phyloP scores from a whole-genome alignment of 2,113 vertebrate genomes.

The Lamprotornis superbus region DNA sequence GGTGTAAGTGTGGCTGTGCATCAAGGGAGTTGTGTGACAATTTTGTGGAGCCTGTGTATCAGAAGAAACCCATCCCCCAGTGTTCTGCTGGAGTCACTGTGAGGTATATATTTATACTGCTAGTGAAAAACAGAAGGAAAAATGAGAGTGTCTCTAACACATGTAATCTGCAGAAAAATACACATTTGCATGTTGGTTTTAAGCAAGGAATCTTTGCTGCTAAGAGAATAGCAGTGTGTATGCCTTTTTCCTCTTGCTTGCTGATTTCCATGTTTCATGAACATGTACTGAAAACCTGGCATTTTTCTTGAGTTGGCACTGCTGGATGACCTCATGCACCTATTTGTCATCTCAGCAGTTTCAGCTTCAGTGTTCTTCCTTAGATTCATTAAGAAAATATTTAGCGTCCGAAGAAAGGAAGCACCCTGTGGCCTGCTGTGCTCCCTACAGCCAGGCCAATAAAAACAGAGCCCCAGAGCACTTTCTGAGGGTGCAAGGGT shows the following conservation, averaged over 20 bases:
- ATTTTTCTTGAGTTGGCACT: neutral
- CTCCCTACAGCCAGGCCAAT: neutral
- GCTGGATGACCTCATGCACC: neutral
- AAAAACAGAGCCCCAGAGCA: neutral
- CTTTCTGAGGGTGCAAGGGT: neutral
- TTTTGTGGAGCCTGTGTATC: neutral
- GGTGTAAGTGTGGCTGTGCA: neutral
- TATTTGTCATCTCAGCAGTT: conserved; percentile 34
- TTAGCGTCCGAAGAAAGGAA: conserved; percentile 12
- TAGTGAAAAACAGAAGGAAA: conserved; percentile 44
- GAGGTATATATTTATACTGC: neutral
- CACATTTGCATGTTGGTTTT: neutral
- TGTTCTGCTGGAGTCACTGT: neutral
- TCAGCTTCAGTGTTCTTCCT: conserved; percentile 1
- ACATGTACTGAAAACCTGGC: neutral
- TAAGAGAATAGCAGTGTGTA: neutral
- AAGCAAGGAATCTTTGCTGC: conserved; percentile 9
- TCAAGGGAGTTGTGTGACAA: neutral
- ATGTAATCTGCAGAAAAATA: conserved; percentile 31
- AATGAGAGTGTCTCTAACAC: conserved; percentile 1
- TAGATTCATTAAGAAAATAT: conserved; percentile 46
- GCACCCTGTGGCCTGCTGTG: neutral
- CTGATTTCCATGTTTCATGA: neutral
- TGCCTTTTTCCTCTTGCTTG: neutral
- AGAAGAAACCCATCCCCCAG: neutral